Evolutionary conservation across 2,113 vertebrate genomes (phyloP), one percentile per base, ranked within the genome.

Genomic region (Hyla sarda): DNA sequence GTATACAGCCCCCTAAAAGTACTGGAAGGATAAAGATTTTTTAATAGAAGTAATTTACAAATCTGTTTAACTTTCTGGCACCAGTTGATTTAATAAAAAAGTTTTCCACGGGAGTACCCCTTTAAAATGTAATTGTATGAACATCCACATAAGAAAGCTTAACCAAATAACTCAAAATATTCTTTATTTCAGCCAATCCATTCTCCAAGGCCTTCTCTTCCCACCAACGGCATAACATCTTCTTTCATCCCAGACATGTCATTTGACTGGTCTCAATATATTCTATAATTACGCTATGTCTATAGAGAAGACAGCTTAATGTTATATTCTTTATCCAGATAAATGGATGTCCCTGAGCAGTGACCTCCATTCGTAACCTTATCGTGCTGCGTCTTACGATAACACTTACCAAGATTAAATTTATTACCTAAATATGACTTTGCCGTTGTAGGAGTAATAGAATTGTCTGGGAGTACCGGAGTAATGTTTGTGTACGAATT

Each of bases 201-300:
- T 81, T 73, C 50, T 45, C 23, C 56, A 69, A 58, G 78, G n/a
- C 30, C 81, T 32, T 25, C 58, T 74, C 67, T 58, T 34, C 30
- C 30, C n/a, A 72, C 76, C 72, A 28, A 47, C 48, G 25, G 50
- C 62, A 30, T 74, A 50, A 86, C 8, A 82, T 86, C 69, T 48
- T 41, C 65, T 28, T 82, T 48, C 77, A 73, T 69, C 67, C 34
- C 52, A 34, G 34, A 86, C 77, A 82, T 17, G 62, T 62, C 65
- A 82, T 86, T 86, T 86, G 84, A 86, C 78, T 72, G 78, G 85
- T 86, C 74, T 62, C 85, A 82, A 58, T 86, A 82, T 86, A 82
- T 86, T 82, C 85, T 74, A 86, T 74, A 86, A 86, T 86, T 82
- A 86, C 34, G 48, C 85, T 82, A 54, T 62, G 78, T 86, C 85